These are phyloP conservation scores for Poecile atricapillus DNA, from an alignment of 2,113 vertebrate species.

Conservation along the genomic window DNA sequence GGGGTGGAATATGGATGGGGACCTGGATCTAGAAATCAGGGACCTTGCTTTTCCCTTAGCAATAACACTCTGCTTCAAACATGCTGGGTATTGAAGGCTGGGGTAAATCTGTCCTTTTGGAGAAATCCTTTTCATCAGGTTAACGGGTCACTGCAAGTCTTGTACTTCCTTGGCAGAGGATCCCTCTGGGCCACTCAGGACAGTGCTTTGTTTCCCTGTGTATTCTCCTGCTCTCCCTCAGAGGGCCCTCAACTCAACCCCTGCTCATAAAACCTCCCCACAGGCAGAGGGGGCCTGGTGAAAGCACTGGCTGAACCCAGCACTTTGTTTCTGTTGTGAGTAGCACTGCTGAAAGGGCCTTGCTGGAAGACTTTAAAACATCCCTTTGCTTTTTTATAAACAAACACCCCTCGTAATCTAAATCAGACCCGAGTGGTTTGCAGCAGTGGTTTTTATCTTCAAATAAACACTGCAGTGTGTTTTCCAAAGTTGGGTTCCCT, in stretches of 20 bases:
- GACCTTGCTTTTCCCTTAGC: background rate
- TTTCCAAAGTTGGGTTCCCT: background rate
- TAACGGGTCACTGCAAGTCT: background rate
- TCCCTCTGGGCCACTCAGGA: background rate
- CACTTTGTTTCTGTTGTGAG: background rate
- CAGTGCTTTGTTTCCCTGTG: background rate
- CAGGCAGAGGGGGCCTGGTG: background rate
- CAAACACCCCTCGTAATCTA: background rate
- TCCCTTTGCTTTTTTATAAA: background rate
- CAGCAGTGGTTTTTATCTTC: conserved; percentile 3
- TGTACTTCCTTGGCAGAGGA: background rate
- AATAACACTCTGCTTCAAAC: background rate
- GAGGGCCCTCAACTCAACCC: background rate
- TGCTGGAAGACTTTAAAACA: background rate
- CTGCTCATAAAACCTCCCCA: background rate
- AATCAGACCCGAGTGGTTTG: background rate
- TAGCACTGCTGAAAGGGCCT: background rate
- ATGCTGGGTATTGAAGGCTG: fast-evolving
- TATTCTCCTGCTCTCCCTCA: background rate
- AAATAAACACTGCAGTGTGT: background rate
- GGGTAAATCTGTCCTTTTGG: background rate
- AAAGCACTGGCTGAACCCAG: background rate
- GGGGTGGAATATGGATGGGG: background rate
- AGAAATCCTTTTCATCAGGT: background rate
- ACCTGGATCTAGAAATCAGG: background rate